A percentile compares a stretch with the other conserved stretches of the same genome.
Conservation (phyloP, 2,797 vertebrate species). For the Ibycter americanus region DNA sequence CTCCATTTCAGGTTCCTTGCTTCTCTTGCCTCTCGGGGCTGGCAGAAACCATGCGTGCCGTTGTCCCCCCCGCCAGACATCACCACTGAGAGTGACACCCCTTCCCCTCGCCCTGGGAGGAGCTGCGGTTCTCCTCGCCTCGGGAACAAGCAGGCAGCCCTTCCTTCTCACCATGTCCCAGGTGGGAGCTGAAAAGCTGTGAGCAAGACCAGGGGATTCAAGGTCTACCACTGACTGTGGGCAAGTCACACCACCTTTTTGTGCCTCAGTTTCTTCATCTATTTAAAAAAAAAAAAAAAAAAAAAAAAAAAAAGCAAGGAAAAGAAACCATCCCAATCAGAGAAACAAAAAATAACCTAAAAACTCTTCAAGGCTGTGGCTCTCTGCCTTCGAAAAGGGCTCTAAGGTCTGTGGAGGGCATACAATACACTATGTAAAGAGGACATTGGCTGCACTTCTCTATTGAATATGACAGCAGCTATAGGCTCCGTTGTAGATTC, state of each 20-base stretch:
- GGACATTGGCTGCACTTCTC: not conserved
- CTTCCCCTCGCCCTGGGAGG: not conserved
- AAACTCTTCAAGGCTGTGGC: not conserved
- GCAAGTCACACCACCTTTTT: slow-evolving; percentile 32
- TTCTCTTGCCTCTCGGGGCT: not conserved
- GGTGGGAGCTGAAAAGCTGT: not conserved
- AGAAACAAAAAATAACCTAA: not conserved
- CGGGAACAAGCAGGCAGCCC: not conserved
- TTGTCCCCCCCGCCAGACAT: not conserved
- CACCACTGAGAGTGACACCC: not conserved
- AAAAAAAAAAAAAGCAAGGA: not conserved
- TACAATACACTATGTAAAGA: not conserved
- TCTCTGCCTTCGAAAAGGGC: slow-evolving; percentile 52
- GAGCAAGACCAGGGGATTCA: not conserved
- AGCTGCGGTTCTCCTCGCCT: rapidly evolving
- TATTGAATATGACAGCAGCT: not conserved
- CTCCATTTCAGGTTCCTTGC: not conserved
- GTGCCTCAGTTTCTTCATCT: slow-evolving; percentile 43
- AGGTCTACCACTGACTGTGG: not conserved
- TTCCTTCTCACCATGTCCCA: not conserved
- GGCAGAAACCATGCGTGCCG: not conserved
- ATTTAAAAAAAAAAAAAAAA: not conserved
- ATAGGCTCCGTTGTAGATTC: not conserved
- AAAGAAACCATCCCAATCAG: not conserved
- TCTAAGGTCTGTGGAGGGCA: slow-evolving; percentile 29